phyloP scores from a whole-genome alignment of 1,140 invertebrate species.

The Penaeus japonicus region DNA sequence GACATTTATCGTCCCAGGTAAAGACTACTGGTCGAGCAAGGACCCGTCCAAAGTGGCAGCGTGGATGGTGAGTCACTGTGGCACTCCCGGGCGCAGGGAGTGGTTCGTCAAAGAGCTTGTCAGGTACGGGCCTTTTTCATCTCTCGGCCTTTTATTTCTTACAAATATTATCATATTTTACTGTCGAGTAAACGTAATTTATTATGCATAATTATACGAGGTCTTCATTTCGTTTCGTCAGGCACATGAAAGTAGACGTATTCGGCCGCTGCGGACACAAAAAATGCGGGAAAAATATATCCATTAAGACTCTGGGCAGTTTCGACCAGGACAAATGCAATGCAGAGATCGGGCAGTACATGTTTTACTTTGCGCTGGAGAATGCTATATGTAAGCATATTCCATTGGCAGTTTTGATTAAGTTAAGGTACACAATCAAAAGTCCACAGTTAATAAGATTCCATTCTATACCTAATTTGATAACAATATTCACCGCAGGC shows the following conservation, averaged over 20 bases:
- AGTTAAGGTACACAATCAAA: background rate
- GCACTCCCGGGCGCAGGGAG: constrained; percentile 63
- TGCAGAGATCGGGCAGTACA: constrained; percentile 61
- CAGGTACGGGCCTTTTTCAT: constrained; percentile 59
- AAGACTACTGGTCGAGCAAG: constrained; percentile 26
- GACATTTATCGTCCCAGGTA: background rate
- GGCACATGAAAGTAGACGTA: constrained; percentile 66
- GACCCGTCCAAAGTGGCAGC: constrained; percentile 59
- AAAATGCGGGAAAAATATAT: constrained; percentile 48
- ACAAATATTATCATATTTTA: no score
- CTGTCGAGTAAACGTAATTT: no score
- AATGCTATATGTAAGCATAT: constrained; percentile 63
- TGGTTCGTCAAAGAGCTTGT: constrained; percentile 65
- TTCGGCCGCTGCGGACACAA: constrained; percentile 65
- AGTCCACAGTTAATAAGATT: background rate
- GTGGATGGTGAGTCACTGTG: constrained; percentile 69
- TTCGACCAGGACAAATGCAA: constrained; percentile 41
- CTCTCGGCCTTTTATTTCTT: no score
- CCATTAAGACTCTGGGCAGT: constrained; percentile 1
- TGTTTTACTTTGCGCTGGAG: constrained; percentile 68
- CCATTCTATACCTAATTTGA: constrained; percentile 59
- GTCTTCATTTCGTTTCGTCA: background rate
- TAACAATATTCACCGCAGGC: constrained; percentile 62
- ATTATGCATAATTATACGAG: background rate
- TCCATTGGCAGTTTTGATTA: background rate